phyloP scores from a whole-genome alignment of 2,888 invertebrate genomes.

The Polietes domitor region DNA sequence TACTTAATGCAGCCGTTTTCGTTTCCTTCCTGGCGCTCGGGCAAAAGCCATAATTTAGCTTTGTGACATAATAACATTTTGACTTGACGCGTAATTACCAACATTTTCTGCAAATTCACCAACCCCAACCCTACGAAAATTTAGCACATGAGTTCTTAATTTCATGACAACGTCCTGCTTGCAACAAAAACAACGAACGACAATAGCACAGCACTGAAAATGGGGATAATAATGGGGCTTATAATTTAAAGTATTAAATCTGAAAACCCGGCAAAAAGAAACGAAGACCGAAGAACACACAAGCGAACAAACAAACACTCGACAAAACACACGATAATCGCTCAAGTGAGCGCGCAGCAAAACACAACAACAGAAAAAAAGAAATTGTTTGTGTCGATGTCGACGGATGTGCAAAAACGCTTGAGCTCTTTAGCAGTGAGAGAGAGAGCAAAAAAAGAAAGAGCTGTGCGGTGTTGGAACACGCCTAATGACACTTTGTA shows the following conservation, averaged over 20 bases:
- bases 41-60: slow-evolving; percentile 12
- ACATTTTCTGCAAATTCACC: slow-evolving; percentile 6
- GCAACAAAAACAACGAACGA: background rate
- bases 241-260: slow-evolving; percentile 27
- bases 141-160: slow-evolving; percentile 57
- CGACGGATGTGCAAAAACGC: slow-evolving; percentile 57
- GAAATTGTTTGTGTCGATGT: background rate
- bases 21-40: background rate
- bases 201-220: too few species aligned
- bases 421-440: slow-evolving; percentile 44
- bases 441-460: background rate
- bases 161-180: slow-evolving; percentile 44
- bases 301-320: slow-evolving; percentile 57
- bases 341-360: slow-evolving; percentile 46
- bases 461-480: slow-evolving; percentile 56
- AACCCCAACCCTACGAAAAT: background rate
- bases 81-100: slow-evolving; percentile 60
- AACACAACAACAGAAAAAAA: slow-evolving; percentile 1
- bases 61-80: slow-evolving; percentile 48
- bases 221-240: slow-evolving; percentile 49
- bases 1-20: background rate
- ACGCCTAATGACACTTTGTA: slow-evolving; percentile 79
- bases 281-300: slow-evolving; percentile 43
- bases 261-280: slow-evolving; percentile 25
- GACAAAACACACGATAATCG: slow-evolving; percentile 58